These are phyloP conservation scores for Brachyopa scutellaris DNA, from an alignment of 2,888 invertebrate species.

Conservation along the genomic window DNA sequence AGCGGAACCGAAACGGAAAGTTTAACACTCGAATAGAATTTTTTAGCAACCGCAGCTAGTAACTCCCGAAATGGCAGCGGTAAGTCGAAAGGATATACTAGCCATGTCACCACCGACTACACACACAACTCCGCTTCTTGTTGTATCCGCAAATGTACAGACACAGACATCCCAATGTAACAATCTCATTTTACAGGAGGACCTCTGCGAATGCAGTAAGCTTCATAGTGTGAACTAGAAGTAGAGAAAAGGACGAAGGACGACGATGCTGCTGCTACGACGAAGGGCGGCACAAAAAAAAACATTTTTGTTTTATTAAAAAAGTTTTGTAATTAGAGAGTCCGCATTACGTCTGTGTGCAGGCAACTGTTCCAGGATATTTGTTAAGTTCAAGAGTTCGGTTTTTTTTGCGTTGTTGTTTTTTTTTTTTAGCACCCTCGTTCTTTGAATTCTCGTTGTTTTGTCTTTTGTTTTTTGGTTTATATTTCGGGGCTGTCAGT, in stretches of 20 bases:
- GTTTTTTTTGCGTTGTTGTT: neutral
- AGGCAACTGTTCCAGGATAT: conserved; percentile 62
- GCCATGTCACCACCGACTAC: neutral
- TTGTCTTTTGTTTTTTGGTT: conserved; percentile 9
- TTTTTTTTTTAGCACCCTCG: neutral
- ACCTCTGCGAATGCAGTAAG: conserved; percentile 65
- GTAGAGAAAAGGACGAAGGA: conserved; percentile 4
- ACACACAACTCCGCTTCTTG: neutral
- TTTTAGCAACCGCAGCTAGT: conserved; percentile 50
- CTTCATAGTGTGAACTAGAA: conserved; percentile 55
- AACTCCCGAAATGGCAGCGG: conserved; percentile 43
- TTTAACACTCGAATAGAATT: conserved; percentile 69
- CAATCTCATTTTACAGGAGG: conserved; percentile 26
- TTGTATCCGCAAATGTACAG: neutral
- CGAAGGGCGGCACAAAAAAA: conserved; percentile 10
- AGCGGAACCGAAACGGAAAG: conserved; percentile 59
- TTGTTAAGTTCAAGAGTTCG: conserved; percentile 67
- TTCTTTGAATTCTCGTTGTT: neutral
- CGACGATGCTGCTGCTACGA: neutral
- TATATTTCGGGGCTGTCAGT: conserved; percentile 28
- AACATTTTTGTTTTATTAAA: conserved; percentile 71
- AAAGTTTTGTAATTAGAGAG: conserved; percentile 72
- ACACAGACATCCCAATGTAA: conserved; percentile 13
- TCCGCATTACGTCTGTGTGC: conserved; percentile 68
- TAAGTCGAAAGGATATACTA: conserved; percentile 30